Base-by-base conservation (phyloP, 2,113 vertebrate genomes). In the Petaurus breviceps region DNA sequence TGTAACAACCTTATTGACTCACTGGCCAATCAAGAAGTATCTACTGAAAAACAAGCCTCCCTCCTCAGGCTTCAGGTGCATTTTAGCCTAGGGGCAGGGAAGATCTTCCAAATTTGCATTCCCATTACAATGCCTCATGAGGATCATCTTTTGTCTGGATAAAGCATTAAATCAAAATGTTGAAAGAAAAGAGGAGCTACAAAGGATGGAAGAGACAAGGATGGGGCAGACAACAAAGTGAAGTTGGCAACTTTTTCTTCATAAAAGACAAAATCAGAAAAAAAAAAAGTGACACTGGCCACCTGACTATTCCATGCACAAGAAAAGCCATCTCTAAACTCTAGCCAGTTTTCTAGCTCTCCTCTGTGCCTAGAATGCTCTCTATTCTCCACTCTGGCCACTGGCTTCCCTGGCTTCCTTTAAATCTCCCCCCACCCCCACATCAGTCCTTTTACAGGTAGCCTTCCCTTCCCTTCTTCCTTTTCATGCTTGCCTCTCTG, bases 391-490 rank as follows among this genome's bases (percentile, higher is more conserved):
- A 14, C 61, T n/a, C 14, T n/a, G 31, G 14, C 37, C 19, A n/a
- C 1, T 1, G 37, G n/a, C 37, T 19, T 77, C 37, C 11, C 37
- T 77, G 37, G 10, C 4, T n/a, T 77, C 31, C 61, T n/a, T 37
- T n/a, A 77, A 77, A 16, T 19, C 7, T 23, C 5, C 16, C 4
- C 14, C 14, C 14, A n/a, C n/a, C 4, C 47, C 47, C 47, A 37
- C n/a, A 77, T 7, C 8, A 77, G 19, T 77, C 14, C 14, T 77
- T 77, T n/a, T 77, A n/a, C 14, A 77, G 31, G 6, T 6, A n/a
- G 1, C 14, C 61, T n/a, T 77, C 37, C 14, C 0, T 77, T n/a
- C 2, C 3, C 4, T 6, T 19, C 3, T 19, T 19, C 16, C 16
- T n/a, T n/a, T n/a, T n/a, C 12, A n/a, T 77, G 31, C 12, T 77